Conservation (phyloP, 2,797 vertebrate genomes). For the Leuciscus waleckii region DNA sequence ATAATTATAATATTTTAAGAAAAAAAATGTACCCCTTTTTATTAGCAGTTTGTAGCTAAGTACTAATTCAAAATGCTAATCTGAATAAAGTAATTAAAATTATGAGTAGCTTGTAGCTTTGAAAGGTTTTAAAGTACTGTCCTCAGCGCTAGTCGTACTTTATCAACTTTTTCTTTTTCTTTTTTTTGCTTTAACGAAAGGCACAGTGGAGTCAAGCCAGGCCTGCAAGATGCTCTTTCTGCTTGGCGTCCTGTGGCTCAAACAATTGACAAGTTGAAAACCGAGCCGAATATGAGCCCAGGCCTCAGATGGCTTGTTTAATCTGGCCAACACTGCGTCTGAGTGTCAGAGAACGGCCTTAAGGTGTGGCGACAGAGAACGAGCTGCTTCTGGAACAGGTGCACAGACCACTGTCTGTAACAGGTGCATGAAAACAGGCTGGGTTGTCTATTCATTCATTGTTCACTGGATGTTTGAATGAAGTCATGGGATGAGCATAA, state of each 20-base stretch:
- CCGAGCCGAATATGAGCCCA: not conserved
- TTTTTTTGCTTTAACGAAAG: constrained; percentile 4
- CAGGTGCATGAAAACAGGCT: constrained; percentile 41
- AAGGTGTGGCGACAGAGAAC: constrained; percentile 20
- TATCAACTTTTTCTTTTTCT: not conserved
- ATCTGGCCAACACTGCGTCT: constrained; percentile 6
- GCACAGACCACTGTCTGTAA: constrained; percentile 18
- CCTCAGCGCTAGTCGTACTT: not conserved
- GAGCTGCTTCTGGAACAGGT: constrained; percentile 26
- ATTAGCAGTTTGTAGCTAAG: not conserved
- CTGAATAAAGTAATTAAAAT: not conserved
- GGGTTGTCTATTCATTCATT: constrained; percentile 35
- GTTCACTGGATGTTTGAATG: constrained; percentile 38
- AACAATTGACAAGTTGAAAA: constrained; percentile 29
- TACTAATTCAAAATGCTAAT: not conserved
- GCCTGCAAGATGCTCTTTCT: constrained; percentile 29
- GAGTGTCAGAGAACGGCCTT: not conserved
- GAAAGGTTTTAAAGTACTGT: not conserved
- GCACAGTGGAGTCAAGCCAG: not conserved
- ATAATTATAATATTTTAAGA: not conserved
- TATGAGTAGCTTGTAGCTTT: not conserved
- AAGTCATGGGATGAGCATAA: constrained; percentile 12
- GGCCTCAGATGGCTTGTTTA: constrained; percentile 30
- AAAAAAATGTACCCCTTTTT: not conserved
- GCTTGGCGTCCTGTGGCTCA: not conserved